Evolutionary conservation across 2,113 vertebrate genomes (phyloP).

Genomic region (Corythoichthys intestinalis): DNA sequence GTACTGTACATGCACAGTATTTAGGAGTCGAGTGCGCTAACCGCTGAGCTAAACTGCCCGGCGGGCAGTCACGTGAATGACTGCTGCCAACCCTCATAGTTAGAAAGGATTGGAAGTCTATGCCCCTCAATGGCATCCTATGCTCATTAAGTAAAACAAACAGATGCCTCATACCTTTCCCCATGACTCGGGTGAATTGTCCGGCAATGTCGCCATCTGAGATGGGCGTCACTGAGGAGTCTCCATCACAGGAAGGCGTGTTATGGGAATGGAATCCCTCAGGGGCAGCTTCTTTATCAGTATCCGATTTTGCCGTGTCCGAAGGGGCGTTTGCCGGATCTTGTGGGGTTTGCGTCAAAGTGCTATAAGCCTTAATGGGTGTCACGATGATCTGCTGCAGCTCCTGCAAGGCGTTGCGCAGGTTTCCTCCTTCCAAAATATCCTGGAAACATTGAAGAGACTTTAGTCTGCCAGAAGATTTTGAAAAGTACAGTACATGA

Average conservation of each 20-base stretch:
- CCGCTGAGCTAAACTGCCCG: too few species aligned
- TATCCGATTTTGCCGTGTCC: constrained; percentile 67
- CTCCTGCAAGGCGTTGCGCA: constrained; percentile 88
- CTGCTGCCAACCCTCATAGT: too few species aligned
- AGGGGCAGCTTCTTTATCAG: constrained; percentile 73
- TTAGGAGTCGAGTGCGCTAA: too few species aligned
- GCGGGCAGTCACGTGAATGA: too few species aligned
- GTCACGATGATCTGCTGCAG: constrained; percentile 90
- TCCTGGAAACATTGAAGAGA: constrained; percentile 70
- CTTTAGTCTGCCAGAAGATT: not conserved
- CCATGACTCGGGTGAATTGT: constrained; percentile 93
- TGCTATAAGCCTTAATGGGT: constrained; percentile 84
- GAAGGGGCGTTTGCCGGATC: constrained; percentile 52
- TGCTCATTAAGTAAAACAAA: not conserved
- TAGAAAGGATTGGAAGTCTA: too few species aligned
- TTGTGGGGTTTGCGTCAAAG: constrained; percentile 58
- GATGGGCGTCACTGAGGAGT: constrained; percentile 80
- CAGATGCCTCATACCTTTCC: constrained; percentile 77
- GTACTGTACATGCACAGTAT: too few species aligned
- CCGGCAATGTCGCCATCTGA: constrained; percentile 88
- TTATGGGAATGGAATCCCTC: constrained; percentile 80
- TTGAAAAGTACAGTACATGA: too few species aligned
- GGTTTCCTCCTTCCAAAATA: constrained; percentile 89
- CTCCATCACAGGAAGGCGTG: constrained; percentile 78
- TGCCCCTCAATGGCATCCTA: too few species aligned